phyloP scores from a whole-genome alignment of 2,113 vertebrate genomes.

The Eonycteris spelaea region DNA sequence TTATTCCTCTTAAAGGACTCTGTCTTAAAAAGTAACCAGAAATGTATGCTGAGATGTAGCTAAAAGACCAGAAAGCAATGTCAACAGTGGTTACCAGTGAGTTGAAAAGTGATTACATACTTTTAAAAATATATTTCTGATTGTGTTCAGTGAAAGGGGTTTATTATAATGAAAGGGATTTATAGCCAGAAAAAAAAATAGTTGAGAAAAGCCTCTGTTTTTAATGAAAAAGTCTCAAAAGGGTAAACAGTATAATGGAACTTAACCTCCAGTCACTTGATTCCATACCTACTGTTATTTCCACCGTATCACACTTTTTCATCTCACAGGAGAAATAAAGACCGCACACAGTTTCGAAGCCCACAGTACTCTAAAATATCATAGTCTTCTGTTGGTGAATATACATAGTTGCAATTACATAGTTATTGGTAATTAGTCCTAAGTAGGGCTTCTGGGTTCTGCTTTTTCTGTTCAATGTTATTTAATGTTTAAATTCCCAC shows the following conservation, averaged over 20 bases:
- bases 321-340: not conserved
- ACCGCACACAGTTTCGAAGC: not conserved
- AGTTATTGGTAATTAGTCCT: not conserved
- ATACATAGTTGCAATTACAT: not conserved
- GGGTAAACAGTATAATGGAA: not conserved
- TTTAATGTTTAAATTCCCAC: not conserved
- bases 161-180: not conserved
- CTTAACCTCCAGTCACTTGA: not conserved
- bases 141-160: not conserved
- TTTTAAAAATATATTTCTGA: not conserved
- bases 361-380: not conserved
- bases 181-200: not conserved
- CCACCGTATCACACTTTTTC: not conserved
- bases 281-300: not conserved
- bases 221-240: not conserved
- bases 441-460: not conserved
- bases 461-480: not conserved
- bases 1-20: not conserved
- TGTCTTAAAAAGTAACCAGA: not conserved
- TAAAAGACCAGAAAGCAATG: not conserved
- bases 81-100: not conserved
- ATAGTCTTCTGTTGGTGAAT: not conserved
- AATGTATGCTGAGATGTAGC: not conserved
- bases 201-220: not conserved
- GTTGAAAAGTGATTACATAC: not conserved